Conservation (phyloP, 2,113 vertebrate species). For the Vireo altiloquus region DNA sequence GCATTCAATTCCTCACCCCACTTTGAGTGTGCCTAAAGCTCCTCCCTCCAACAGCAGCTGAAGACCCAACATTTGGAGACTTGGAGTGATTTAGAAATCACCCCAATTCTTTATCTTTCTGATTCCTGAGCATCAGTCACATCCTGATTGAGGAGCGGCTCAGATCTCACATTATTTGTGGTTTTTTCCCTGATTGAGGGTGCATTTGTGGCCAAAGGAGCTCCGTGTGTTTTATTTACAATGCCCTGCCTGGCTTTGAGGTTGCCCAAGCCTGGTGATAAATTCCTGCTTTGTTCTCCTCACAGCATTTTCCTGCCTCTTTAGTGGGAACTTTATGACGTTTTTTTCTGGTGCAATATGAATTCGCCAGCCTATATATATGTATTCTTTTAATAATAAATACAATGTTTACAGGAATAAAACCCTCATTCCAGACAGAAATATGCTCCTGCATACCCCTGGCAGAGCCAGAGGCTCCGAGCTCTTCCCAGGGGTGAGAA, state of each 20-base stretch:
- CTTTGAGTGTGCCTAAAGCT: neutral
- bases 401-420: constrained; percentile 24
- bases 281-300: constrained; percentile 42
- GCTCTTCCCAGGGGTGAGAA: neutral
- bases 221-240: neutral
- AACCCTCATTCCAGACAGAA: neutral
- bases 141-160: constrained; percentile 22
- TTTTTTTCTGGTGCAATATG: neutral
- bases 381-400: constrained; percentile 28
- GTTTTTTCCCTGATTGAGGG: constrained; percentile 8
- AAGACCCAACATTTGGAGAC: neutral
- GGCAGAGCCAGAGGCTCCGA: neutral
- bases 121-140: constrained; percentile 4
- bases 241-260: neutral
- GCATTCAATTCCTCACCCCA: neutral
- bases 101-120: neutral
- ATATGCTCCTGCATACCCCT: neutral
- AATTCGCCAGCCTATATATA: neutral
- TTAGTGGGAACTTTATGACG: constrained; percentile 22
- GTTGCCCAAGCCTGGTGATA: constrained; percentile 3
- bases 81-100: neutral
- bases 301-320: neutral
- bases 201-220: constrained; percentile 6
- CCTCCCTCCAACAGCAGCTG: neutral
- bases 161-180: neutral